A percentile compares a stretch with the other conserved stretches of the same genome.
These are phyloP conservation scores for Pseudococcus longispinus DNA, from an alignment of 2,888 invertebrate genomes.

Conservation along the genomic window DNA sequence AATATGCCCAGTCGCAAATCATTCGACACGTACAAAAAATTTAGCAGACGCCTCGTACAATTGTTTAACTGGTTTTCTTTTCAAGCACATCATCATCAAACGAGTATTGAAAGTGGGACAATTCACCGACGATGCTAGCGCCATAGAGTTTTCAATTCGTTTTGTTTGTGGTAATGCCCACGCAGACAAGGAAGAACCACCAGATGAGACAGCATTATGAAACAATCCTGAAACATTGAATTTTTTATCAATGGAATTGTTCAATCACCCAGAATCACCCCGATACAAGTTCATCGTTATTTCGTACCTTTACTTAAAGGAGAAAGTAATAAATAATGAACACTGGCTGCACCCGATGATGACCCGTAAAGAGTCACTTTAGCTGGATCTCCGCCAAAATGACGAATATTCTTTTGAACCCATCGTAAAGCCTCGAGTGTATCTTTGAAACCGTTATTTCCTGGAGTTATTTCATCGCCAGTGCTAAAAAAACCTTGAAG, in stretches of 20 bases:
- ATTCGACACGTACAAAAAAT: not conserved
- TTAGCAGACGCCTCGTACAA: not conserved
- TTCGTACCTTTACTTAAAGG: not conserved
- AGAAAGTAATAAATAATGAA: conserved; percentile 12
- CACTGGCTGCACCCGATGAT: not conserved
- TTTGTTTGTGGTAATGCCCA: not conserved
- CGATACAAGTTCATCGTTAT: not conserved
- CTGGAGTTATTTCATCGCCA: conserved; percentile 2
- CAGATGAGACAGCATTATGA: not conserved
- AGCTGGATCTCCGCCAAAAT: conserved; percentile 45
- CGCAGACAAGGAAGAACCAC: not conserved
- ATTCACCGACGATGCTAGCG: not conserved
- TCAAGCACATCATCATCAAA: not conserved
- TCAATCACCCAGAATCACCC: not conserved
- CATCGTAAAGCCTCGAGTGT: not conserved
- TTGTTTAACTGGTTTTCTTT: not conserved
- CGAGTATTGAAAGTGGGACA: not conserved
- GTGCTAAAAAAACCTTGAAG: conserved; percentile 40
- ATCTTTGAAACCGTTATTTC: conserved; percentile 44
- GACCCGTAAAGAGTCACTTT: conserved; percentile 1
- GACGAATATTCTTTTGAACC: conserved; percentile 24
- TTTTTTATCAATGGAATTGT: not conserved
- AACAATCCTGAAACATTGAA: conserved; percentile 1
- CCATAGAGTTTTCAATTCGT: not conserved
- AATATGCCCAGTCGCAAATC: too few species aligned